Evolutionary conservation across 2,113 vertebrate genomes (phyloP).

Genomic region (Lepus timidus): DNA sequence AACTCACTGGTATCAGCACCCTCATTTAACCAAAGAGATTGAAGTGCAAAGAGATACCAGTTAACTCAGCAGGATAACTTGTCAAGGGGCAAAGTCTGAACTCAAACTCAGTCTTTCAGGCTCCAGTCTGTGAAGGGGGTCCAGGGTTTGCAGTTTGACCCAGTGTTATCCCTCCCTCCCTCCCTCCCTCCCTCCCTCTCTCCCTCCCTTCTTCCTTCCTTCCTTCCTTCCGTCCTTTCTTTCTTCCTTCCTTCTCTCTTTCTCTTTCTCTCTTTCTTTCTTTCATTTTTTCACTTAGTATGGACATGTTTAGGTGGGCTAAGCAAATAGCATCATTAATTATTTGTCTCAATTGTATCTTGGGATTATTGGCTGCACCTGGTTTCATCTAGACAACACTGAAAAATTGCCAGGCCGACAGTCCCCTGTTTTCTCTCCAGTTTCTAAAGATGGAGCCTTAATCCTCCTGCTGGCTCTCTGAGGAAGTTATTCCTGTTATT

Average conservation of each 20-base stretch:
- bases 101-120: not conserved
- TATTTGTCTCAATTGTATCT: conserved; percentile 4
- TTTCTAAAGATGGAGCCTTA: not conserved
- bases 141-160: not conserved
- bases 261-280: no score
- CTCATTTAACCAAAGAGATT: not conserved
- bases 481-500: not conserved
- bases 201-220: no score
- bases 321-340: conserved; percentile 2
- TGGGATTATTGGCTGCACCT: not conserved
- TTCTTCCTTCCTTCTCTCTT: no score
- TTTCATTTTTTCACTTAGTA: not conserved
- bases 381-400: not conserved
- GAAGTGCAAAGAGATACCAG: not conserved
- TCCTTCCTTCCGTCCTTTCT: no score
- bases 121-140: not conserved
- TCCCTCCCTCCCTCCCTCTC: no score
- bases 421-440: not conserved
- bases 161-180: not conserved
- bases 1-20: not conserved
- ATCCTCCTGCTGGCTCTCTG: not conserved
- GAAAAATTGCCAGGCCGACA: not conserved
- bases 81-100: not conserved
- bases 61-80: not conserved
- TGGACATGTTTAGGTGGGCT: not conserved